phyloP scores from a whole-genome alignment of 2,113 vertebrate species.

The Etheostoma cragini region DNA sequence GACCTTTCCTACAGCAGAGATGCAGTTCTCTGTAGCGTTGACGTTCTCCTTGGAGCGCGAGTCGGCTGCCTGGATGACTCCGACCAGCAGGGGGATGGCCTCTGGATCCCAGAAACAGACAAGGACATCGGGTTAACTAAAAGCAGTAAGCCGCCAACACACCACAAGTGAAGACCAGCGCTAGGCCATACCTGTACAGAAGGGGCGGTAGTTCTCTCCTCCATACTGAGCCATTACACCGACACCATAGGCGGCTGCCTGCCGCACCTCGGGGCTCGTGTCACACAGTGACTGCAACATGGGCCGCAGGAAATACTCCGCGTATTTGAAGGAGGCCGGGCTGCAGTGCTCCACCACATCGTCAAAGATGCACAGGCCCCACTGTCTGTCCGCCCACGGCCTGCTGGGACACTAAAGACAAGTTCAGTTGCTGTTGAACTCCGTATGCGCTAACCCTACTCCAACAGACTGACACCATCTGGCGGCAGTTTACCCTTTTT shows the following conservation, averaged over 20 bases:
- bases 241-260: constrained; percentile 95
- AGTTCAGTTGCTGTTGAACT: not conserved
- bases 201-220: constrained; percentile 94
- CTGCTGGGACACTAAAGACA: constrained; percentile 90
- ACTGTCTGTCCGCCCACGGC: constrained; percentile 97
- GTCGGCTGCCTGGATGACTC: constrained; percentile 93
- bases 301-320: constrained; percentile 92
- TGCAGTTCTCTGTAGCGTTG: constrained; percentile 99
- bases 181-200: constrained; percentile 89
- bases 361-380: constrained; percentile 98
- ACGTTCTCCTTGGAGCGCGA: constrained; percentile 96
- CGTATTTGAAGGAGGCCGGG: constrained; percentile 96
- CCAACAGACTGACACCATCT: not conserved
- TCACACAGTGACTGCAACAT: constrained; percentile 95
- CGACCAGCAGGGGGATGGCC: constrained; percentile 93
- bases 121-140: fast-evolving
- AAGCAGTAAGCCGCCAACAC: not conserved
- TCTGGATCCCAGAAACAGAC: constrained; percentile 77
- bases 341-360: constrained; percentile 98
- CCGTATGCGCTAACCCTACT: no score
- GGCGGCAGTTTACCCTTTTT: not conserved
- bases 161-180: not conserved
- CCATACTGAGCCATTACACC: constrained; percentile 98
- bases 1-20: constrained; percentile 97
- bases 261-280: constrained; percentile 93